Percentiles rank a stretch among this genome's conserved stretches.
Conservation (phyloP, 2,113 vertebrate species). For the Seriola dumerili region DNA sequence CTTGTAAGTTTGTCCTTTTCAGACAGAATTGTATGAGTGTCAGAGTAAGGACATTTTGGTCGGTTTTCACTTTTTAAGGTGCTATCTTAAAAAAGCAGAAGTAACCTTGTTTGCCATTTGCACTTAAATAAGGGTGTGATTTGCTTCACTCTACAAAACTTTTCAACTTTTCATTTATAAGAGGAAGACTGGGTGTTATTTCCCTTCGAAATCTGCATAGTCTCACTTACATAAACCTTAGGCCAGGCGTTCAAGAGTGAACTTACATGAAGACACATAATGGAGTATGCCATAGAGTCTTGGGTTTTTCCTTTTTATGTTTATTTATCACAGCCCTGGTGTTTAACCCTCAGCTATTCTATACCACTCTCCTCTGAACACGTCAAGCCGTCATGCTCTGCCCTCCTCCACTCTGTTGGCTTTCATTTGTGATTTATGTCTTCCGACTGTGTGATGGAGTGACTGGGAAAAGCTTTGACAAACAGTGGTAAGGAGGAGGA, state of each 20-base stretch:
- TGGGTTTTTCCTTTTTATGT: not conserved
- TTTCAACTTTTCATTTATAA: not conserved
- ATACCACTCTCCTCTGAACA: not conserved
- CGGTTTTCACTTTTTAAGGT: too few species aligned
- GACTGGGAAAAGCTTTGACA: conserved; percentile 53
- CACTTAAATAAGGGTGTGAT: not conserved
- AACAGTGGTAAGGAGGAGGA: conserved; percentile 23
- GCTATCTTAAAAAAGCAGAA: too few species aligned
- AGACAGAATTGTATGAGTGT: not conserved
- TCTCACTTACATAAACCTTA: not conserved
- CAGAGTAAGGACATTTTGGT: not conserved
- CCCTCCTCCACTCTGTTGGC: not conserved
- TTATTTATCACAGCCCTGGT: not conserved
- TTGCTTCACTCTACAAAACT: too few species aligned
- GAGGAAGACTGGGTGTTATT: not conserved
- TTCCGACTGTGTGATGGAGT: conserved; percentile 39
- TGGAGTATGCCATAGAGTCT: not conserved
- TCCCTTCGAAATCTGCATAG: not conserved
- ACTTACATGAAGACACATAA: not conserved
- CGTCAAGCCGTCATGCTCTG: not conserved
- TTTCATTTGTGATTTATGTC: conserved; percentile 59
- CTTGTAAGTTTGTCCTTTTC: not conserved
- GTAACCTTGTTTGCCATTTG: too few species aligned
- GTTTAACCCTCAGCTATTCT: conserved; percentile 8
- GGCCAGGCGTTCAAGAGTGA: not conserved